Conservation (phyloP, 2,888 invertebrate genomes). For the Ischnus inquisitorius region DNA sequence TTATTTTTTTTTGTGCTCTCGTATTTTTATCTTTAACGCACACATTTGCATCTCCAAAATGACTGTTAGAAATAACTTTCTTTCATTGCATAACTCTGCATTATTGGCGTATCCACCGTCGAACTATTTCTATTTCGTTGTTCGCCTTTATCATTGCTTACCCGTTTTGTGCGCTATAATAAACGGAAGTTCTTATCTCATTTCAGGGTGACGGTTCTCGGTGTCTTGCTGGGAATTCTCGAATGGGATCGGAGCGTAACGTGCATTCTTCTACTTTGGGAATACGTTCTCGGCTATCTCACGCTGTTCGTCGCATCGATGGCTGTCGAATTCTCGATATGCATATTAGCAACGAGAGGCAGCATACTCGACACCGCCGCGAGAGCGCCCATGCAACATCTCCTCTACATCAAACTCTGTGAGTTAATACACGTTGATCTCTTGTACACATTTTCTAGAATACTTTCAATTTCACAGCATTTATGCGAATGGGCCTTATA, state of each 20-base stretch:
- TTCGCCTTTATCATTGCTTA: conserved; percentile 15
- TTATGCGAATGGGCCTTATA: too few species aligned
- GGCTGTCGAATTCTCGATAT: conserved; percentile 90
- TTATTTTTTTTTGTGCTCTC: too few species aligned
- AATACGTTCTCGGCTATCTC: conserved; percentile 89
- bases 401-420: conserved; percentile 93
- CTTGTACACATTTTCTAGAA: not conserved
- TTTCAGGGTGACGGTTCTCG: conserved; percentile 88
- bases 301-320: conserved; percentile 87
- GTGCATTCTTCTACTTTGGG: conserved; percentile 86
- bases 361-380: conserved; percentile 92
- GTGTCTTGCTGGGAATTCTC: conserved; percentile 87
- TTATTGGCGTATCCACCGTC: not conserved
- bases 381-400: conserved; percentile 91
- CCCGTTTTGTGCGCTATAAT: conserved; percentile 60
- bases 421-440: conserved; percentile 80
- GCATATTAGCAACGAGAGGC: conserved; percentile 92
- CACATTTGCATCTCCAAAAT: too few species aligned
- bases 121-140: not conserved
- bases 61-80: too few species aligned
- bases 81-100: not conserved
- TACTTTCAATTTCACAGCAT: not conserved
- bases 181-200: conserved; percentile 41
- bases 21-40: too few species aligned
- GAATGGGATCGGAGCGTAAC: conserved; percentile 86